Base-by-base conservation (phyloP, 2,797 vertebrate species). In the Acanthis flammea region DNA sequence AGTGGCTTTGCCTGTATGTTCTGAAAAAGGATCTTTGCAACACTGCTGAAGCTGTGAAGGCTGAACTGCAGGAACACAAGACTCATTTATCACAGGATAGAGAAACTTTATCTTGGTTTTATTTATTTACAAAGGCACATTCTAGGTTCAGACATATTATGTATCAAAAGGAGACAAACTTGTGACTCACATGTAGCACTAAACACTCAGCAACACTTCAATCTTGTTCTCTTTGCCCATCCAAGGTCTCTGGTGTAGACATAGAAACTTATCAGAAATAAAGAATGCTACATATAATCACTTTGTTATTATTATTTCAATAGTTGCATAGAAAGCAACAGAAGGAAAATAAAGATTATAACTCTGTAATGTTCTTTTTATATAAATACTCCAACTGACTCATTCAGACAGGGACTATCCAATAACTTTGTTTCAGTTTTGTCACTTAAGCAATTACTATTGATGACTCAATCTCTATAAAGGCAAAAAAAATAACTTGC, bases 161-260 rank as follows among this genome's bases (percentile, higher is more conserved):
- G 35, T 75, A 78, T n/a, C 85, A 90, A 95, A 86, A 88, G 84
- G 41, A 95, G 93, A 87, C 35, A 87, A 93, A 86, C 88, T 86
- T 65, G 10, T 31, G 66, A 77, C 58, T 92, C 48, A 18, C 39
- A 71, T 7, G 0, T 10, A 75, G 58, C 35, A 63, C 63, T 31
- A 28, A 95, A 60, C 11, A n/a, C 35, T 47, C 15, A 54, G 55
- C 0, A 3, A 66, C 7, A 12, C 10, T 61, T 54, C 35, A 50
- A 78, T 76, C 54, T 61, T 54, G 27, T 17, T 82, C 33, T 54
- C 41, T 63, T 30, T 85, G 55, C 39, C 74, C 39, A 55, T 51
- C 50, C 88, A 75, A 79, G 42, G 75, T 48, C 54, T 67, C 60
- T 42, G n/a, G 51, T n/a, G 14, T 50, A 92, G 58, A 74, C 24